Evolutionary conservation across 2,113 vertebrate species (phyloP).

Genomic region (Aegithalos caudatus): DNA sequence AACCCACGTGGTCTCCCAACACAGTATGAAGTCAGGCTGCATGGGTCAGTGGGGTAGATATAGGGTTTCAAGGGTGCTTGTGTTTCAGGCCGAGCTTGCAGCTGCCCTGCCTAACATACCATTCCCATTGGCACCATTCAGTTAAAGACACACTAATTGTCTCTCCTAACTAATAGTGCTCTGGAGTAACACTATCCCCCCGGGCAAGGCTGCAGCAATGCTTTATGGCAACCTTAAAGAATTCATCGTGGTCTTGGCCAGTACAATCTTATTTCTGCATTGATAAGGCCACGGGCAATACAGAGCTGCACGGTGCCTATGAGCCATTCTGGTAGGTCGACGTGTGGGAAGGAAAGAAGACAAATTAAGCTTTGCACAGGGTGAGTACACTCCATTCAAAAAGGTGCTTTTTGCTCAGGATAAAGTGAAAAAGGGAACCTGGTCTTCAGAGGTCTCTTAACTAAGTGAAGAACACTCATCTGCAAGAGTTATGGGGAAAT

Average conservation of each 20-base stretch:
- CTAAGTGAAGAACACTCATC: not conserved
- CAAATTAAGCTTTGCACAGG: not conserved
- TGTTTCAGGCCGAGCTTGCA: conserved; percentile 74
- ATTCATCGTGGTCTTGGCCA: not conserved
- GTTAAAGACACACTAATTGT: conserved; percentile 50
- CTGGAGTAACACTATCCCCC: not conserved
- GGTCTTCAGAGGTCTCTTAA: not conserved
- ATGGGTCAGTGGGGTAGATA: conserved; percentile 35
- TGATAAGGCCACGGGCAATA: not conserved
- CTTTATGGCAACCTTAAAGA: not conserved
- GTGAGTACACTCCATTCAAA: not conserved
- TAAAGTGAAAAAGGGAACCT: not conserved
- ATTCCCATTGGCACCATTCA: conserved; percentile 6
- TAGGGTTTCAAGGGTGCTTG: conserved; percentile 71
- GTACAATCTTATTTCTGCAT: not conserved
- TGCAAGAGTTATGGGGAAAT: not conserved
- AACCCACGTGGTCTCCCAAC: not conserved
- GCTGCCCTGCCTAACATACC: conserved; percentile 48
- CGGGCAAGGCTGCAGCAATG: not conserved
- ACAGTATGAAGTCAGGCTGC: conserved; percentile 13
- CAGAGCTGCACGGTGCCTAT: accelerated
- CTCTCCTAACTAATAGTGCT: not conserved
- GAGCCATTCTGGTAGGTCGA: not conserved
- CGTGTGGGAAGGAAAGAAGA: not conserved
- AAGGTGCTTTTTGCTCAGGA: not conserved